Percentiles rank a stretch among this genome's conserved stretches.
Conservation (phyloP, 2,113 vertebrate species). For the Phasianus colchicus region DNA sequence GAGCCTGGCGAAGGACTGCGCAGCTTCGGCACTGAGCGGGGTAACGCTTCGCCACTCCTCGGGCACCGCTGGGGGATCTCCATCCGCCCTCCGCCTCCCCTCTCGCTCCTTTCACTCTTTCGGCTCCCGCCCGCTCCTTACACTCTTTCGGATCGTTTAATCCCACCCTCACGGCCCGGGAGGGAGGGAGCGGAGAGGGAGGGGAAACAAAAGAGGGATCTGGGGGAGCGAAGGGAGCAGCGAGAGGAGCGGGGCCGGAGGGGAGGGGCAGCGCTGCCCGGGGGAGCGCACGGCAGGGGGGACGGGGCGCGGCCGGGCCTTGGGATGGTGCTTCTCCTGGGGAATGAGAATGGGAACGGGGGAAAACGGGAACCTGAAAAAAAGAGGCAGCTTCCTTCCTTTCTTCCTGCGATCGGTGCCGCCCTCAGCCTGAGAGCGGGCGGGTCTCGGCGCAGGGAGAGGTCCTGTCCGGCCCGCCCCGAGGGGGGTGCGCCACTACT, state of each 20-base stretch:
- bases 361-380: too few relatives aligned
- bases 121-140: accelerated
- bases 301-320: too few relatives aligned
- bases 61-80: background rate
- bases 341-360: too few relatives aligned
- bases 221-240: background rate
- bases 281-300: background rate
- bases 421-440: too few relatives aligned
- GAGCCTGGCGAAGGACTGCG: too few relatives aligned
- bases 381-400: background rate
- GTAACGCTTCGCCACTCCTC: background rate
- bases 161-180: constrained; percentile 11
- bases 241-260: background rate
- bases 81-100: background rate
- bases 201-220: background rate
- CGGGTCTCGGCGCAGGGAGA: too few relatives aligned
- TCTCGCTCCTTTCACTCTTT: background rate
- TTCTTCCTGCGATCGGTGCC: background rate
- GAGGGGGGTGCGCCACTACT: too few relatives aligned
- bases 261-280: background rate
- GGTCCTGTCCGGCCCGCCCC: too few relatives aligned
- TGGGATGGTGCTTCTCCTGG: too few relatives aligned
- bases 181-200: background rate
- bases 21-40: too few relatives aligned
- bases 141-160: background rate